Evolutionary conservation across 2,888 invertebrate genomes (phyloP).

Genomic region (Ophion ventricosus): DNA sequence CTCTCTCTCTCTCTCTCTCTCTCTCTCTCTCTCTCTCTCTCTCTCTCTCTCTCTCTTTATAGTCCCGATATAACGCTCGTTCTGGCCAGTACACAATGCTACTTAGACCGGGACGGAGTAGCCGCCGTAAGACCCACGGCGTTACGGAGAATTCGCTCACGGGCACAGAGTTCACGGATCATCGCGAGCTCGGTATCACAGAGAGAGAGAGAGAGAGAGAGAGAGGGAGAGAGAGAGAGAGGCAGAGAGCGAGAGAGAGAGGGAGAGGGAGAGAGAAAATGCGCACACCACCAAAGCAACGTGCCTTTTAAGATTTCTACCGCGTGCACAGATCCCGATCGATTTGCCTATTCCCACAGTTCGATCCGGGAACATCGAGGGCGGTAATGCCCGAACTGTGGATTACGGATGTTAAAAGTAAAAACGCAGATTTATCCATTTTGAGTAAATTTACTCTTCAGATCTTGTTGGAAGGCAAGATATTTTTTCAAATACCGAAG

Average conservation of each 20-base stretch:
- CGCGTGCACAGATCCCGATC: slow-evolving; percentile 35
- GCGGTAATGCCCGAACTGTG: background rate
- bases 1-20: slow-evolving; percentile 50
- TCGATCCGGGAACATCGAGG: slow-evolving; percentile 28
- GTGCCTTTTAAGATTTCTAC: slow-evolving; percentile 48
- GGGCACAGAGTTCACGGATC: slow-evolving; percentile 64
- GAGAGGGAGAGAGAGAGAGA: slow-evolving; percentile 21
- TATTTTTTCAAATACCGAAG: background rate
- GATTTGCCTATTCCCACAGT: slow-evolving; percentile 58
- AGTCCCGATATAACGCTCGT: slow-evolving; percentile 35
- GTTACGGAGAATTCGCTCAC: slow-evolving; percentile 63
- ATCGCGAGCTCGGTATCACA: slow-evolving; percentile 23
- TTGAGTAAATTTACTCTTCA: background rate
- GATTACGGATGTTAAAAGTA: background rate
- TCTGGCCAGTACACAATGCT: slow-evolving; percentile 53
- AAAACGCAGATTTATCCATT: background rate
- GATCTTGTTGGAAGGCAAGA: background rate
- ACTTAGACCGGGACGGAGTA: slow-evolving; percentile 48
- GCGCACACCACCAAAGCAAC: slow-evolving; percentile 28
- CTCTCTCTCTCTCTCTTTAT: slow-evolving; percentile 54
- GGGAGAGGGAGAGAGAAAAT: background rate
- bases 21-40: slow-evolving; percentile 55
- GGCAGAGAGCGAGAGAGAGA: slow-evolving; percentile 17
- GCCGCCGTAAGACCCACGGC: slow-evolving; percentile 51
- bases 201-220: slow-evolving; percentile 17